phyloP scores from a whole-genome alignment of 2,888 invertebrate genomes.

The Perizoma flavofasciatum region DNA sequence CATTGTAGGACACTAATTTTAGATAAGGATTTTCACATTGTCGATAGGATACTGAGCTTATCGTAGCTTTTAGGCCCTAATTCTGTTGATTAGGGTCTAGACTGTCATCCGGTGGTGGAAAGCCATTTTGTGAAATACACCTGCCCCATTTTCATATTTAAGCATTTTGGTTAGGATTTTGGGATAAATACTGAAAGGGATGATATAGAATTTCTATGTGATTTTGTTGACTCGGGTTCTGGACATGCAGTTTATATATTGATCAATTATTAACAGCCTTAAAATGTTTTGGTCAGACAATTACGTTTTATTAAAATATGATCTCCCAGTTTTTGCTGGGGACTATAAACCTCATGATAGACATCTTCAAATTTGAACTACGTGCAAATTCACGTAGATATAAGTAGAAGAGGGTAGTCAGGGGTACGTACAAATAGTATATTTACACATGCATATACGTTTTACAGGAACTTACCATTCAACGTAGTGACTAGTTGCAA shows the following conservation, averaged over 20 bases:
- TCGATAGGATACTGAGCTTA: constrained; percentile 11
- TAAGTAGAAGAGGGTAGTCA: too few relatives aligned
- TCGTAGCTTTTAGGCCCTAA: constrained; percentile 13
- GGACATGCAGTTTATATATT: too few relatives aligned
- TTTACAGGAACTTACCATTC: too few relatives aligned
- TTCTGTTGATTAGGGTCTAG: constrained; percentile 22
- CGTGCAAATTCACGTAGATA: too few relatives aligned
- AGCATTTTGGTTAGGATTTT: not conserved
- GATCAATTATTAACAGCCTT: not conserved
- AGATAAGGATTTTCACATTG: not conserved
- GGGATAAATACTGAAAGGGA: not conserved
- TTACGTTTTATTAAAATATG: too few relatives aligned
- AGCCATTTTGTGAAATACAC: constrained; percentile 16
- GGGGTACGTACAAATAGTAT: too few relatives aligned
- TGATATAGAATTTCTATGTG: not conserved
- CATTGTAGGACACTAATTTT: not conserved
- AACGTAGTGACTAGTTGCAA: too few relatives aligned
- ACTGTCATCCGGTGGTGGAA: constrained; percentile 9
- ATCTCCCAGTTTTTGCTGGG: too few relatives aligned
- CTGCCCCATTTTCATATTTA: constrained; percentile 6
- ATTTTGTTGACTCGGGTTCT: not conserved
- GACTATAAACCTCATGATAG: too few relatives aligned
- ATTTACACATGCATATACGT: too few relatives aligned
- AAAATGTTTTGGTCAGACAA: too few relatives aligned
- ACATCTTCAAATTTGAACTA: too few relatives aligned